Evolutionary conservation across 2,113 vertebrate species (phyloP).

Genomic region (Haemorhous mexicanus): DNA sequence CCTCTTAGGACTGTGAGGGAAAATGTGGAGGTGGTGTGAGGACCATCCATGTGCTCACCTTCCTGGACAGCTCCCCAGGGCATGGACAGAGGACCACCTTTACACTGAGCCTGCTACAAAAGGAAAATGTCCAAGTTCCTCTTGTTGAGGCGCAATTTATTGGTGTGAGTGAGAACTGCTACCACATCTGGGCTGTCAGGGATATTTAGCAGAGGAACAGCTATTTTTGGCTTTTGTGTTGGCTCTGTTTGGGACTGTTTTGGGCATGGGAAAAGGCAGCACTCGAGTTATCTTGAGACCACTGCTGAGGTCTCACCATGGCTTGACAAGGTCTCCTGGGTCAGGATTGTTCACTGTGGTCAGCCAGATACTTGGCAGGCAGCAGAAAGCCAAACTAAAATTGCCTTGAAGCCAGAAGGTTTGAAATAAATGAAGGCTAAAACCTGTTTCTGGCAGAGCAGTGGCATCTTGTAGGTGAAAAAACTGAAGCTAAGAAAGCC

Average conservation of each 20-base stretch:
- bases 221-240: slow-evolving; percentile 1
- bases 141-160: background rate
- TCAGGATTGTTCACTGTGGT: background rate
- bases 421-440: background rate
- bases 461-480: background rate
- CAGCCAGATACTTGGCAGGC: background rate
- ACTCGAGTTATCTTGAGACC: background rate
- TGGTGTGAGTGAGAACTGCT: background rate
- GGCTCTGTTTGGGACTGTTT: background rate
- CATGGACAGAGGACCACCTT: background rate
- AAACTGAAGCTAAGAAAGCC: background rate
- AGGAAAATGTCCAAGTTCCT: rapidly evolving
- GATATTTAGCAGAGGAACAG: slow-evolving; percentile 5
- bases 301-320: background rate
- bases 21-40: background rate
- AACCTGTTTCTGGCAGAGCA: background rate
- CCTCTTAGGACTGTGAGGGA: background rate
- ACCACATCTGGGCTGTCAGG: background rate
- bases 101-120: background rate
- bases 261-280: background rate
- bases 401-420: background rate
- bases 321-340: background rate
- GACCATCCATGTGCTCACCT: background rate
- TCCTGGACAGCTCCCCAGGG: background rate
- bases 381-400: background rate